Base-by-base conservation (phyloP, 2,888 invertebrate genomes). In the Pristionchus mayeri region DNA sequence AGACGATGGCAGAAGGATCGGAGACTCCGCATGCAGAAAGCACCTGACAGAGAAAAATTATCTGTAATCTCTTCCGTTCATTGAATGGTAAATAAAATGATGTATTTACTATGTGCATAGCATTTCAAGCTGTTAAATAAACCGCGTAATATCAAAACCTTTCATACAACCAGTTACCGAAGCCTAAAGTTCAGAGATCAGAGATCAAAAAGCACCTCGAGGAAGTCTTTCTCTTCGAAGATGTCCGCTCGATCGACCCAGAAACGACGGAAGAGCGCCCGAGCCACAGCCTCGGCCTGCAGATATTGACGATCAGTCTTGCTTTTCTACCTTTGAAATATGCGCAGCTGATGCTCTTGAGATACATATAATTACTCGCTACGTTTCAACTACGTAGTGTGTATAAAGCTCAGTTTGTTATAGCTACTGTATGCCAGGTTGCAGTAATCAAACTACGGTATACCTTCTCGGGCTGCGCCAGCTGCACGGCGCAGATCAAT, bases 231-330 rank as follows among this genome's bases (percentile, higher is more conserved):
- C 37, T 82, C 30, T 82, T 13, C 81, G 60, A 81, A 81, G 30
- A 81, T 81, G 37, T 30, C 57, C 37, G 37, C 60, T 37, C 44
- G 27, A 13, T 81, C 81, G 30, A 63, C n/a, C 81, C 81, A 82
- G 63, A 82, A 82, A 16, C 81, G 60, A 16, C 63, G 63, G 52
- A 82, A 82, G 63, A 63, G 63, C 40, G 81, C 63, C 11, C 81
- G 81, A 40, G 81, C 48, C 34, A 82, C 81, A 27, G 60, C 81
- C 52, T 82, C 81, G 11, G 63, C 21, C 81, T 82, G 63, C 21
- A 63, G 30, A 40, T 2, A 13, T 30, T 2, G 13, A 67, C 1
- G 40, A 40, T 67, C 34, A 63, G 34, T 54, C 21, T 16, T 21
- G 21, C 7, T 13, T 13, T 21, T 18, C 4, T 54, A 4, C 16